Evolutionary conservation across 2,797 vertebrate species (phyloP).

Genomic region (Syngnathus acus): DNA sequence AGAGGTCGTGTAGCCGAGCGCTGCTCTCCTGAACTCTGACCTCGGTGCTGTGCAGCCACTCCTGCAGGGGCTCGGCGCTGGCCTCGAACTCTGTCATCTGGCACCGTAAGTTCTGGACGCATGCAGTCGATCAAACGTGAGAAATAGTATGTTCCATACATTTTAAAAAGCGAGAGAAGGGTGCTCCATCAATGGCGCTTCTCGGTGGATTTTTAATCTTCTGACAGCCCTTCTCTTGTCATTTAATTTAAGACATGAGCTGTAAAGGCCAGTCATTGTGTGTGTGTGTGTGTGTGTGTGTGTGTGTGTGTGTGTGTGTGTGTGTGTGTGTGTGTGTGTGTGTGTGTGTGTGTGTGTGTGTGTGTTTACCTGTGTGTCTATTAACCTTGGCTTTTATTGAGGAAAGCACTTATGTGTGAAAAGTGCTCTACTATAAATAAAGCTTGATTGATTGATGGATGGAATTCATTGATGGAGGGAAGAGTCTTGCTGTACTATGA

Average conservation of each 20-base stretch:
- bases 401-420: not conserved
- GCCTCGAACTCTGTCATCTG: constrained; percentile 95
- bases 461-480: not conserved
- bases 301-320: not conserved
- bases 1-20: constrained; percentile 82
- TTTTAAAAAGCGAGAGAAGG: too few species aligned
- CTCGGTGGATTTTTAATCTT: not conserved
- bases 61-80: constrained; percentile 85
- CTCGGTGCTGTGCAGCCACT: constrained; percentile 85
- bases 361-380: not conserved
- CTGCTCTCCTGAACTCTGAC: constrained; percentile 81
- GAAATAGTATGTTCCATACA: not conserved
- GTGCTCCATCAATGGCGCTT: not conserved
- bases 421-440: not conserved
- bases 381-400: not conserved
- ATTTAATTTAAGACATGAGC: not conserved
- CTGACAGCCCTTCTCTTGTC: not conserved
- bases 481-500: not conserved
- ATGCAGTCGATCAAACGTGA: constrained; percentile 1
- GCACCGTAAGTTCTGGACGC: constrained; percentile 78
- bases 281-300: not conserved
- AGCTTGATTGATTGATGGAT: not conserved
- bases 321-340: not conserved
- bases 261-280: not conserved
- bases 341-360: not conserved